A percentile compares a stretch with the other conserved stretches of the same genome.
These are phyloP conservation scores for Drosophila quadrilineata DNA, from an alignment of 1,140 invertebrate species.

Conservation along the genomic window DNA sequence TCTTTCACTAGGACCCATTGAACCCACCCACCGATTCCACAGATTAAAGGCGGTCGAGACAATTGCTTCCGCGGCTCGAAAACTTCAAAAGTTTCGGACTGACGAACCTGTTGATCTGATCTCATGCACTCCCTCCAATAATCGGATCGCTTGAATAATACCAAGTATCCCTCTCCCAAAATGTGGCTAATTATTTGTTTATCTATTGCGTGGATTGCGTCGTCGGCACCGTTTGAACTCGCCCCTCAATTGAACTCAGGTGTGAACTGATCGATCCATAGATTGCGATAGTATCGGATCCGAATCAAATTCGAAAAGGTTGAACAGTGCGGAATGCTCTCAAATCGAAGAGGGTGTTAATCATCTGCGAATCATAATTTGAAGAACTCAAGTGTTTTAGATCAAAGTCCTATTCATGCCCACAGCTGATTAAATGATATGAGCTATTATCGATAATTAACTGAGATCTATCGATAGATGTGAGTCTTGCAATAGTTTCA, in stretches of 20 bases:
- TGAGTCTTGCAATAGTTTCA: too few species aligned
- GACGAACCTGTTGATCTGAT: constrained; percentile 44
- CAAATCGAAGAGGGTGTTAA: constrained; percentile 46
- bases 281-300: too few species aligned
- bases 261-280: constrained; percentile 53
- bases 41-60: constrained; percentile 63
- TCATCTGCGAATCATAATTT: constrained; percentile 54
- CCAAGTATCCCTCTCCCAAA: not conserved
- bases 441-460: constrained; percentile 44
- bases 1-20: constrained; percentile 46
- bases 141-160: constrained; percentile 37
- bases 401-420: constrained; percentile 48
- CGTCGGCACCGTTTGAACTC: constrained; percentile 53
- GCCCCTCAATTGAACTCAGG: constrained; percentile 55
- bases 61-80: constrained; percentile 39
- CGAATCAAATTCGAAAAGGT: not conserved
- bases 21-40: not conserved
- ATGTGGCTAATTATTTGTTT: constrained; percentile 56
- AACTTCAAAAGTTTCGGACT: constrained; percentile 53
- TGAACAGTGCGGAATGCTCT: not conserved
- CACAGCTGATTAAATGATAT: constrained; percentile 53
- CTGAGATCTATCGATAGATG: constrained; percentile 41
- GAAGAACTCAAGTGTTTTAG: constrained; percentile 14
- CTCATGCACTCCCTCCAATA: constrained; percentile 50
- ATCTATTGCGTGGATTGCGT: not conserved